Percentiles rank a stretch among this genome's conserved stretches.
Evolutionary conservation across 2,113 vertebrate genomes (phyloP).

Genomic region (Beaufortia kweichowensis): DNA sequence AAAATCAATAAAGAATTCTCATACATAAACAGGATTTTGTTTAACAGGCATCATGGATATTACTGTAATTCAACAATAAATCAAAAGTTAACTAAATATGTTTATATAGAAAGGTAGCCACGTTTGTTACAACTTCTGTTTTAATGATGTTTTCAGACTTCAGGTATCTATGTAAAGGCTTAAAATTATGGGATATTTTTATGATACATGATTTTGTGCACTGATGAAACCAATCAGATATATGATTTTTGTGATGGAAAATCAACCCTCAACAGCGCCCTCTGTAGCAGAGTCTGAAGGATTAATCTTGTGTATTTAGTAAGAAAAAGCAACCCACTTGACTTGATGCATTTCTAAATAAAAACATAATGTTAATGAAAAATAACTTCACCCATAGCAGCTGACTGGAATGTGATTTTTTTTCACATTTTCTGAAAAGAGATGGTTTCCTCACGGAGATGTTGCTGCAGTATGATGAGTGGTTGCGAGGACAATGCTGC

Average conservation of each 20-base stretch:
- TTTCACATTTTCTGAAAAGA: no score
- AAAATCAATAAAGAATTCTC: not conserved
- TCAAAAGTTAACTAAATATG: not conserved
- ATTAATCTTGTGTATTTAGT: not conserved
- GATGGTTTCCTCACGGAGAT: no score
- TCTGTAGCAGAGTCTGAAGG: slow-evolving; percentile 55
- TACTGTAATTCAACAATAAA: no score
- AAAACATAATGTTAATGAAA: no score
- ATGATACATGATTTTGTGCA: not conserved
- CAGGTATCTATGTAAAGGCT: not conserved
- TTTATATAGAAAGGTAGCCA: not conserved
- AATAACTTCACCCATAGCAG: no score
- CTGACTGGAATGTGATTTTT: no score
- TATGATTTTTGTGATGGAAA: not conserved
- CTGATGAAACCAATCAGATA: not conserved
- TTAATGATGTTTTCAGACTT: not conserved
- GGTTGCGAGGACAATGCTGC: no score
- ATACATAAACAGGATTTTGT: not conserved
- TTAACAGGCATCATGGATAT: no score
- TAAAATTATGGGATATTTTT: not conserved
- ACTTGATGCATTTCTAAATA: not conserved
- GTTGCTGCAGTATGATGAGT: no score
- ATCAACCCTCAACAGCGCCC: slow-evolving; percentile 65
- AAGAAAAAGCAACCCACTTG: not conserved
- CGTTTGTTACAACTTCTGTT: not conserved